Evolutionary conservation across 1,140 invertebrate genomes (phyloP).

Genomic region (Calycopis cecrops): DNA sequence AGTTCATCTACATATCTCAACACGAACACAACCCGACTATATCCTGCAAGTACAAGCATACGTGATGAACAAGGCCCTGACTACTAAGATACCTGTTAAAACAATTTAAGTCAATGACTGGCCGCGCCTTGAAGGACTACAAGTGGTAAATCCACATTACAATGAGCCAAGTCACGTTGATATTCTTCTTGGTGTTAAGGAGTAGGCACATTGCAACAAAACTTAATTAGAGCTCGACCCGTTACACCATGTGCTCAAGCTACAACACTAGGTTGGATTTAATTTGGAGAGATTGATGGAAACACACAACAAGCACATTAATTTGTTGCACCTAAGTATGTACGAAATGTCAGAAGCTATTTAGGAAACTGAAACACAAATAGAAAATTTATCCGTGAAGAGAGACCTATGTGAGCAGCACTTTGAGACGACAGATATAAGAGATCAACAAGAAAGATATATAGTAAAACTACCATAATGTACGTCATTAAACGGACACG

Average conservation of each 20-base stretch:
- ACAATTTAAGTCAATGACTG: no score
- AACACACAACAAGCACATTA: background rate
- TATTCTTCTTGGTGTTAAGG: no score
- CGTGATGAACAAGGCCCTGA: no score
- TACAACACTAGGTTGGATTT: conserved; percentile 27
- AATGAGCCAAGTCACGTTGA: no score
- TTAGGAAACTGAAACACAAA: conserved; percentile 24
- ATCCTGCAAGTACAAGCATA: no score
- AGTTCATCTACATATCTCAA: no score
- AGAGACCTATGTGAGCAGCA: conserved; percentile 26
- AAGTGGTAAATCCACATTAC: conserved; percentile 29
- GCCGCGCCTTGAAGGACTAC: conserved; percentile 14
- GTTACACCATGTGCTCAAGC: no score
- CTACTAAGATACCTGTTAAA: no score
- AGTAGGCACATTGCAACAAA: conserved; percentile 25
- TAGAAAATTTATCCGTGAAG: conserved; percentile 20
- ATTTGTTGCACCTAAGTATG: conserved; percentile 13
- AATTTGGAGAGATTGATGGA: conserved; percentile 19
- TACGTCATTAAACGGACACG: no score
- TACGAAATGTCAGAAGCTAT: conserved; percentile 26
- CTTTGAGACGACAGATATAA: conserved; percentile 21
- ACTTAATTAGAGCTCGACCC: conserved; percentile 23
- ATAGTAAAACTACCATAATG: conserved; percentile 30
- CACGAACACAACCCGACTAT: no score
- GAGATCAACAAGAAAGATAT: conserved; percentile 26